Base-by-base conservation (phyloP, 92 coral and sea anemone genomes). In the Epizoanthus scotinus region DNA sequence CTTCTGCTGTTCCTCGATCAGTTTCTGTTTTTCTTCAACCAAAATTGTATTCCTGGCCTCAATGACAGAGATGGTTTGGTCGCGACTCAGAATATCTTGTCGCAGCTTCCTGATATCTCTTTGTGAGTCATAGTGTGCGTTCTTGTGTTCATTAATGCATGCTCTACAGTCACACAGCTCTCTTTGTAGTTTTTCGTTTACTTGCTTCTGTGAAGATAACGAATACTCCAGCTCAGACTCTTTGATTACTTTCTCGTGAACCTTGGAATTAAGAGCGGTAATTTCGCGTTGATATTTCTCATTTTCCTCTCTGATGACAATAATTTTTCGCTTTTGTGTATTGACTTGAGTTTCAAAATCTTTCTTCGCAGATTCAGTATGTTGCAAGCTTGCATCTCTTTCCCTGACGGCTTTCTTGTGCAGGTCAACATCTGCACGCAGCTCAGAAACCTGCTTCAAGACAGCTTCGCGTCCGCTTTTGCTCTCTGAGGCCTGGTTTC, bases 211-310 rank as follows among this genome's bases (percentile, higher is more conserved):
- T 27, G 78, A 5, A 13, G 78, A 71, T 25, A 52, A 7, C 17
- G 78, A 22, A 26, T 71, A 49, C n/a, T 71, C 34, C 13, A 71
- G 31, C 40, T 71, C 78, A 8, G 78, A 52, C 18, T 52, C 53
- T 18, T 22, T 53, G 29, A 18, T 21, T 2, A 47, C 12, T 25
- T 71, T 50, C 55, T 71, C 78, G 62, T 71, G 63, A 53, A 71
- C 28, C 62, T 71, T 40, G 34, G 62, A 71, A 26, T 71, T 71
- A 28, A 71, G 78, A 28, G 52, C 26, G 55, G 42, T 50, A 26
- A 52, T 53, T 71, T 71, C 63, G 42, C 63, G 62, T 25, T 53
- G 78, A 14, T 15, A 71, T 53, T 71, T 71, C 31, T 71, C 63
- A 15, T 49, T 71, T 53, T 50, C 78, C 28, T 71, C 78, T 24